Base-by-base conservation (phyloP, 2,888 invertebrate species). In the Biston stratarius region DNA sequence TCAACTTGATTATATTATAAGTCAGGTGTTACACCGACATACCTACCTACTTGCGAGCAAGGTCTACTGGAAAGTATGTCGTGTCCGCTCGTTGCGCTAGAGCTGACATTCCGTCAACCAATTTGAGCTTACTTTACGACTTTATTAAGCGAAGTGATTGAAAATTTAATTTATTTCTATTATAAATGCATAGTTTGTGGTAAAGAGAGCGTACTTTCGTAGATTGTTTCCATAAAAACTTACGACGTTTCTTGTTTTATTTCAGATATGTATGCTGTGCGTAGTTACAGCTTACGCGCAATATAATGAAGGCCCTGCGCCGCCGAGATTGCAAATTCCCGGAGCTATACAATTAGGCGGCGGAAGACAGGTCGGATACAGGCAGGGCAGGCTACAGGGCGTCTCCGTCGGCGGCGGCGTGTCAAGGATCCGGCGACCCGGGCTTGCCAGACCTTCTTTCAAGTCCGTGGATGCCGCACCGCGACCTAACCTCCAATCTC, bases 261-360 rank as follows among this genome's bases (percentile, higher is more conserved):
- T 91, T 61, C 94, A 94, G 94, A 88, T 94, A 89, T 92, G 89
- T 86, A 86, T 89, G 85, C 88, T 93, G 86, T 94, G 91, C 81
- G 87, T 87, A 74, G 94, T 94, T 76, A 94, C 95, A 86, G 92
- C 83, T 67, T 91, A 92, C 79, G 94, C 94, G 67, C 94, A 94
- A 85, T 93, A 88, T 10, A 48, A 34, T 86, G 92, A 93, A 75
- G 86, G 88, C 56, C 95, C 96, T 74, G 80, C 93, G 63, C 96
- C 96, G n/a, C 96, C 94, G 11, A 90, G 96, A 77, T 86, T 96
- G 15, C 94, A 92, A 77, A 96, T 96, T 73, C 96, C 96, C 0
- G 96, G 96, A 49, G 96, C 96, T 0, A 80, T 95, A 33, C 86
- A 91, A 9, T 57, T 95, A 52, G 92, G 93, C 24, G 92, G 93